Conservation (phyloP, 2,888 invertebrate genomes). For the Lasioglossum oenotherae region DNA sequence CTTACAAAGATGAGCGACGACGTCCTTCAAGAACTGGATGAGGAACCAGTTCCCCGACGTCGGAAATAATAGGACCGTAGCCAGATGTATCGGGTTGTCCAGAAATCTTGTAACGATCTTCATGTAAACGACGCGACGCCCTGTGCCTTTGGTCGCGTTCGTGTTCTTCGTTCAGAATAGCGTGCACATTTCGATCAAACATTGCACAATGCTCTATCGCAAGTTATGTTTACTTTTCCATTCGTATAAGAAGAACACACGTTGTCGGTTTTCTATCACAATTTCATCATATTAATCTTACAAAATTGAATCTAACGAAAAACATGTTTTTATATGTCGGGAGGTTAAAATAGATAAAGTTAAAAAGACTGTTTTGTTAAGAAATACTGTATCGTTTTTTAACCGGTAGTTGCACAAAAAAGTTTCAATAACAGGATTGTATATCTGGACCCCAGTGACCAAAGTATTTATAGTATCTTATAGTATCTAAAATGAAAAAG, state of each 20-base stretch:
- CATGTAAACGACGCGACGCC: background rate
- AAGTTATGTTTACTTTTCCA: background rate
- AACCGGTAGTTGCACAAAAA: background rate
- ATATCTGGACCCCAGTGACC: background rate
- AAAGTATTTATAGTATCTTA: background rate
- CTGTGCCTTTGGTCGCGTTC: background rate
- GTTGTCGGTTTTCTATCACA: background rate
- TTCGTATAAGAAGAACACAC: background rate
- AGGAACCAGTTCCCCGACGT: slow-evolving; percentile 19
- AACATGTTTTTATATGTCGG: background rate
- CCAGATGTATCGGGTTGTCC: background rate
- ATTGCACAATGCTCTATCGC: background rate
- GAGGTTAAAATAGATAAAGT: background rate
- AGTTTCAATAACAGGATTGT: background rate
- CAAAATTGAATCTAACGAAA: background rate
- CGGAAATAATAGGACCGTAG: background rate
- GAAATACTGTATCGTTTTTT: background rate
- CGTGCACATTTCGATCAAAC: background rate
- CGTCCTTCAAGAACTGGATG: slow-evolving; percentile 2
- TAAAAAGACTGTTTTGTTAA: background rate
- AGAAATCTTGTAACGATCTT: background rate
- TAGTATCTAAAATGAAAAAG: background rate
- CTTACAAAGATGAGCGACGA: slow-evolving; percentile 12
- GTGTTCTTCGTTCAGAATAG: background rate
- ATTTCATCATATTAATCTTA: background rate